These are phyloP conservation scores for Protonibea diacanthus DNA, from an alignment of 2,797 vertebrate species.

Conservation along the genomic window DNA sequence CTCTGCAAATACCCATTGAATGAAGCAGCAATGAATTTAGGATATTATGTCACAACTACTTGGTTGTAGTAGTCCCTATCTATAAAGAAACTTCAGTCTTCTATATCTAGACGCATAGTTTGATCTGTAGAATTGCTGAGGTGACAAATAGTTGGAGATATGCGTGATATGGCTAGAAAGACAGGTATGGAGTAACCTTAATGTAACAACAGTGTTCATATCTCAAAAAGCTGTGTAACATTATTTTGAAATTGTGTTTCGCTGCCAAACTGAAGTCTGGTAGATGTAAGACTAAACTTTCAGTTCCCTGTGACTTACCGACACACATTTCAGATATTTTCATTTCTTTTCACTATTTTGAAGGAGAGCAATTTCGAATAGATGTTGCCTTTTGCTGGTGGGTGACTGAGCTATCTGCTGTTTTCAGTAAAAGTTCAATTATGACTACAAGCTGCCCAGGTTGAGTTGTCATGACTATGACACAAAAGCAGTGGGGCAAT, in stretches of 20 bases:
- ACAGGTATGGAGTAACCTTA: constrained; percentile 33
- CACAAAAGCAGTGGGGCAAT: constrained; percentile 77
- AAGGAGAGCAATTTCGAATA: constrained; percentile 10
- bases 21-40: background rate
- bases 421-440: constrained; percentile 79
- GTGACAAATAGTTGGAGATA: constrained; percentile 31
- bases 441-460: constrained; percentile 74
- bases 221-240: constrained; percentile 28
- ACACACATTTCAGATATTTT: constrained; percentile 40
- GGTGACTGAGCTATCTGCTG: constrained; percentile 41
- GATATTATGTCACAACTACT: constrained; percentile 21
- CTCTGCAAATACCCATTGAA: constrained; percentile 11
- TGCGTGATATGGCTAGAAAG: constrained; percentile 23
- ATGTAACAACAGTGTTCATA: constrained; percentile 34
- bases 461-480: constrained; percentile 74
- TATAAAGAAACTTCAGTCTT: constrained; percentile 11
- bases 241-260: constrained; percentile 49
- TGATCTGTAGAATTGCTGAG: constrained; percentile 38
- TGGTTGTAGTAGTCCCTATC: constrained; percentile 10
- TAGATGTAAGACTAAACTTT: constrained; percentile 17
- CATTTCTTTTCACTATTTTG: constrained; percentile 36
- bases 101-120: constrained; percentile 27
- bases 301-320: constrained; percentile 29
- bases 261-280: constrained; percentile 26
- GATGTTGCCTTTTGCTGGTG: constrained; percentile 44